Base-by-base conservation (phyloP, 2,113 vertebrate genomes). In the Raja brachyura region DNA sequence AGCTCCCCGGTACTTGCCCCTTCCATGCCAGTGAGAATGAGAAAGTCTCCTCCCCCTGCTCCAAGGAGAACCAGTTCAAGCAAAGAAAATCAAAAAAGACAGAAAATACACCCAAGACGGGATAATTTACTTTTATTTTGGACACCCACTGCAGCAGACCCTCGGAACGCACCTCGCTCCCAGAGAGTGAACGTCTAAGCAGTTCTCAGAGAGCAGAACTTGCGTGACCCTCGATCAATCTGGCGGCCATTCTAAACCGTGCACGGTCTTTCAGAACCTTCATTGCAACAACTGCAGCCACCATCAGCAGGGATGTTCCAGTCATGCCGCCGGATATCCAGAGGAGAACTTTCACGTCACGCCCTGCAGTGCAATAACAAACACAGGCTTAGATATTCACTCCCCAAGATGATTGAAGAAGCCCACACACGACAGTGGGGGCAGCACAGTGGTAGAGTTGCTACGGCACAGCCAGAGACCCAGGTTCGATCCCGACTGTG, bases 271-370 rank as follows among this genome's bases (percentile, higher is more conserved):
- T 86, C 22, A 56, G 54, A 73, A 85, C 68, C 76, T 94, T 96
- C n/a, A 93, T 39, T 79, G 94, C 94, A 33, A 90, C 93, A 73
- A 95, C 83, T 31, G 48, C 94, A 73, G 96, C 93, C 2, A 96
- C 1, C 0, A 93, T 94, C 6, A 96, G 1, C 39, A 93, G 93
- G 90, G 95, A 48, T 54, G 95, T 68, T 31, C 95, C 94, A 3
- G 95, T 93, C 14, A 83, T 77, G 70, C 95, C 95, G 0, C 93
- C 94, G 59, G 95, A 93, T 48, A 95, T 74, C 31, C 25, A 83
- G 63, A 93, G 78, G 13, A 83, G 95, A 94, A 93, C 85, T 1
- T 86, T 94, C 93, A 0, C 1, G 39, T 9, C 4, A 33, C 3
- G 63, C 66, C 39, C 14, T 77, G 10, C 16, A 20, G 28, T 48